phyloP scores from a whole-genome alignment of 2,888 invertebrate species.

The Seladonia tumulorum region DNA sequence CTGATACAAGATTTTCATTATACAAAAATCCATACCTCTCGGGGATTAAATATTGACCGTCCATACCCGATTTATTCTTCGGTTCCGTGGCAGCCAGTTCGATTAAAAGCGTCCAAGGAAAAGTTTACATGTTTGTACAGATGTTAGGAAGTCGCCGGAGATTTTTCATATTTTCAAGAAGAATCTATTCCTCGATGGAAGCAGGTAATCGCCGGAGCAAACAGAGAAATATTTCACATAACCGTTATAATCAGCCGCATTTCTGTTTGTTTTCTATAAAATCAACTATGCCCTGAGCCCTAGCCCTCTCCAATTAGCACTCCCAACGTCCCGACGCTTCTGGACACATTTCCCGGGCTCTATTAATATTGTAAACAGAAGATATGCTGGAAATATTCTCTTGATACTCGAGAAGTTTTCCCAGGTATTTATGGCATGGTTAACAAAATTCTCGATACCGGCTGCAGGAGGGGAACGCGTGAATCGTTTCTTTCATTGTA shows the following conservation, averaged over 20 bases:
- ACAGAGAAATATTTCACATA: slow-evolving; percentile 60
- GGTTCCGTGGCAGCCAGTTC: not conserved
- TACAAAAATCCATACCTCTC: not conserved
- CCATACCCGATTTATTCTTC: not conserved
- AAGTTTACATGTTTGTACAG: not conserved
- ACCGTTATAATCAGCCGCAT: slow-evolving; percentile 39
- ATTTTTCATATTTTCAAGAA: not conserved
- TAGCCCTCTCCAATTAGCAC: slow-evolving; percentile 59
- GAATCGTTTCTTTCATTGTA: slow-evolving; percentile 13
- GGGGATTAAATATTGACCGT: not conserved
- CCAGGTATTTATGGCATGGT: not conserved
- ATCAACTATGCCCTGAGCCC: slow-evolving; percentile 43
- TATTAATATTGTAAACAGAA: slow-evolving; percentile 68
- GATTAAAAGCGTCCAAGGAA: not conserved
- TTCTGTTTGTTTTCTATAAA: slow-evolving; percentile 68
- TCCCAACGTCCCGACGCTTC: slow-evolving; percentile 35
- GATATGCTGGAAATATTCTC: slow-evolving; percentile 28
- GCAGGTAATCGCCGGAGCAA: slow-evolving; percentile 42
- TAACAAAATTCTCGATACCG: slow-evolving; percentile 3
- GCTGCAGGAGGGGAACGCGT: not conserved
- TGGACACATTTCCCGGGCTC: slow-evolving; percentile 25
- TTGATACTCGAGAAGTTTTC: not conserved
- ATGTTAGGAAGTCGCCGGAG: not conserved
- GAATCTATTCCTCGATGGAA: not conserved
- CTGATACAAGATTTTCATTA: too few species aligned